Evolutionary conservation across 2,797 vertebrate species (phyloP).

Genomic region (Spea hammondii): DNA sequence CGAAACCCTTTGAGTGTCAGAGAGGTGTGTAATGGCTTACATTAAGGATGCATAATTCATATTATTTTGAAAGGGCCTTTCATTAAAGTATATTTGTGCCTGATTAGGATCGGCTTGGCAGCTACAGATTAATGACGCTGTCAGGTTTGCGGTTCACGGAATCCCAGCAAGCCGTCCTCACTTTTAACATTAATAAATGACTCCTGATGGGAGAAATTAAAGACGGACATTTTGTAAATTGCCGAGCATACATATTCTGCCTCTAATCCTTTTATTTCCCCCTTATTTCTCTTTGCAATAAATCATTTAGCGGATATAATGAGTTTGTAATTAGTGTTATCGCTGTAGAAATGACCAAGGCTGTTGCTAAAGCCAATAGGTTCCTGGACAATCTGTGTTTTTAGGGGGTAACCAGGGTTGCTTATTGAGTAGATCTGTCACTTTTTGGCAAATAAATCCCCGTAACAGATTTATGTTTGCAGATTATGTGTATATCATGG

Average conservation of each 20-base stretch:
- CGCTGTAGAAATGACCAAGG: too few relatives aligned
- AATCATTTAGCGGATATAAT: too few relatives aligned
- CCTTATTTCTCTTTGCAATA: neutral
- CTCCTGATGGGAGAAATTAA: neutral
- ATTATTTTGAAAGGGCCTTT: neutral
- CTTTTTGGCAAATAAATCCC: too few relatives aligned
- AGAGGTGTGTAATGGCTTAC: too few relatives aligned
- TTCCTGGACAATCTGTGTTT: too few relatives aligned
- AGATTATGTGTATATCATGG: too few relatives aligned
- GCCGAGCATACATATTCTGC: neutral
- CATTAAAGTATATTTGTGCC: neutral
- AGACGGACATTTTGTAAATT: neutral
- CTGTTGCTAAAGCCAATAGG: too few relatives aligned
- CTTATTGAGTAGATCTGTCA: too few relatives aligned
- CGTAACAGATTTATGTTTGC: too few relatives aligned
- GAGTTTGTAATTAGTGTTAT: too few relatives aligned
- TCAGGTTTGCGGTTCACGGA: slow-evolving; percentile 3
- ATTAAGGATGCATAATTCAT: neutral
- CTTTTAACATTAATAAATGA: slow-evolving; percentile 16
- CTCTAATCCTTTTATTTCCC: neutral
- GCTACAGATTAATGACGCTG: slow-evolving; percentile 27
- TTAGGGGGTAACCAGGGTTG: too few relatives aligned
- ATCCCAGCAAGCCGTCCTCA: neutral
- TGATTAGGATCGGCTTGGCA: neutral
- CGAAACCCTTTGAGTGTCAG: too few relatives aligned